Base-by-base conservation (phyloP, 37 sponge, comb jelly and placozoan genomes). In the Ephydatia muelleri region DNA sequence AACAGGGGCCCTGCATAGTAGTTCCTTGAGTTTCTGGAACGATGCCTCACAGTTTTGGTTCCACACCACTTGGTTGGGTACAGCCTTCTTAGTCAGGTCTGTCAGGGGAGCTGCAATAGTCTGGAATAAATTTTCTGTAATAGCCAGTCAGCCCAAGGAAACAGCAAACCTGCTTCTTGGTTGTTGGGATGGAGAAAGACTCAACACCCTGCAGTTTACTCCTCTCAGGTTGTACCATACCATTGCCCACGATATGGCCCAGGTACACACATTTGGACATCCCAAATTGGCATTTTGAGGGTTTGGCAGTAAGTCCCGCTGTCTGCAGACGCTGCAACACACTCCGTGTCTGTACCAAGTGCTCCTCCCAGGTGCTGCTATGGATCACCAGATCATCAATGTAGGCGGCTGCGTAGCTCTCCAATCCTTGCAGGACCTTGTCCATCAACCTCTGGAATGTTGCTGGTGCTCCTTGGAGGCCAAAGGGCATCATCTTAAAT, bases 361-460 rank as follows among this genome's bases (percentile, higher is more conserved):
- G 88, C 22, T 88, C 88, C 37, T 66, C 71, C 83, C 88, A 88
- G 0, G 83, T 33, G 9, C 4, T 33, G 31, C 88, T 82, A 73
- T 83, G 77, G 65, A 78, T 78, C 0, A 83, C 78, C 35, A 82
- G n/a, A 26, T 88, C 88, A 68, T 88, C 88, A n/a, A 88, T 49
- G 65, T 88, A 88, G 38, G 88, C 88, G 21, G 88, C 83, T 26
- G 73, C 26, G 47, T 68, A 88, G 12, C 48, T 32, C 49, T 76
- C 38, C 23, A 76, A 22, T 5, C 83, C 88, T 21, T 67, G 68
- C n/a, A 82, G 25, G 11, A 88, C 23, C 13, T 39, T 49, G 47
- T 92, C 85, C 85, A 92, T 92, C 85, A 92, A 47, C 49, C 89
- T 74, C 66, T 92, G 89, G 78, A 92, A 92, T 2, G 89, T 88